Conservation (phyloP, 2,113 vertebrate species). For the Phylloscopus trochilus region DNA sequence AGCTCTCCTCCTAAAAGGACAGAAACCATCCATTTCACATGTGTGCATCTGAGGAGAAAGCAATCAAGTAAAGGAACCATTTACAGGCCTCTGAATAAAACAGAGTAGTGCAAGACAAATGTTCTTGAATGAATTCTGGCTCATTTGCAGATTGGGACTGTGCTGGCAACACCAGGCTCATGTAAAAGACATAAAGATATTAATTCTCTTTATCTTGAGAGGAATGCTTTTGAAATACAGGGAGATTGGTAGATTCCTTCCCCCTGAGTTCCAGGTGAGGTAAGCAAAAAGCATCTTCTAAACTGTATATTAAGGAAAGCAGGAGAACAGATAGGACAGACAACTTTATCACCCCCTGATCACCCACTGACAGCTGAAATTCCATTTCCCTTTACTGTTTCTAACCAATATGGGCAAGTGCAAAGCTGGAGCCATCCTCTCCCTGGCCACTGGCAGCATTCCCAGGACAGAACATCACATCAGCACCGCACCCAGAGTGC, state of each 20-base stretch:
- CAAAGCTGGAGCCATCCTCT: not conserved
- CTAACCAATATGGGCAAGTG: not conserved
- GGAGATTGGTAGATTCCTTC: not conserved
- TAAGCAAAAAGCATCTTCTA: not conserved
- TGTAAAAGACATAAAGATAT: not conserved
- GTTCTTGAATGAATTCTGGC: not conserved
- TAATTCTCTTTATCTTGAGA: not conserved
- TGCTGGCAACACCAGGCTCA: not conserved
- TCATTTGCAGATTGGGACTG: not conserved
- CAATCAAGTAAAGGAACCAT: not conserved
- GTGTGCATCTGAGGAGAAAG: not conserved
- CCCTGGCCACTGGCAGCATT: not conserved
- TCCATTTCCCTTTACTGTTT: not conserved
- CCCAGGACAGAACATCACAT: fast-evolving
- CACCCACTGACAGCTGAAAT: not conserved
- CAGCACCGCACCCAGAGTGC: not conserved
- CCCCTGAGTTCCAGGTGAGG: not conserved
- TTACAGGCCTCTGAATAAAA: not conserved
- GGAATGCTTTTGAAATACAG: not conserved
- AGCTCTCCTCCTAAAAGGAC: not conserved
- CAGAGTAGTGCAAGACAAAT: not conserved
- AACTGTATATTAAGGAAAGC: not conserved
- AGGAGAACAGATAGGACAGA: not conserved
- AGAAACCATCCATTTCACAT: not conserved
- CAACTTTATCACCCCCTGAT: not conserved